Evolutionary conservation across 2,888 invertebrate genomes (phyloP).

Genomic region (Epistrophe grossulariae): DNA sequence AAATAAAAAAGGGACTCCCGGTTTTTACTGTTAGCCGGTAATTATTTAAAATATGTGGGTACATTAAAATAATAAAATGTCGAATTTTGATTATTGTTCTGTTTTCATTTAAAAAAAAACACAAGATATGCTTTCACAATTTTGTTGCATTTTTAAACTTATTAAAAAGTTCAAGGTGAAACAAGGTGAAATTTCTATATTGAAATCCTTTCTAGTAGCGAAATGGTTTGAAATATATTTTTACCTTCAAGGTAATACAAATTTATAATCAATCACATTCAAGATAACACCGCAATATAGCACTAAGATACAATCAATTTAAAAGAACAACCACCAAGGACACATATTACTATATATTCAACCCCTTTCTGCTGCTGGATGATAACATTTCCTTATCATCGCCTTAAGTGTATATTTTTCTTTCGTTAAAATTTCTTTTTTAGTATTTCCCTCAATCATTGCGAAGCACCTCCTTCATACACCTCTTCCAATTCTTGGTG

Average conservation of each 20-base stretch:
- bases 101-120: too few species aligned
- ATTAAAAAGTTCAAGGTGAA: too few species aligned
- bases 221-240: neutral
- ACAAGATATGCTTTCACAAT: too few species aligned
- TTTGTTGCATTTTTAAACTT: too few species aligned
- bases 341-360: neutral
- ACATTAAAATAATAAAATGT: too few species aligned
- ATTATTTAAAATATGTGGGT: too few species aligned
- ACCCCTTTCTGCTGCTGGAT: neutral
- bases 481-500: slow-evolving; percentile 12
- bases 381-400: slow-evolving; percentile 2
- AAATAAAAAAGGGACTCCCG: too few species aligned
- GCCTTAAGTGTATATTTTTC: neutral
- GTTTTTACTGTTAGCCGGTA: too few species aligned
- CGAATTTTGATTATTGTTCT: too few species aligned
- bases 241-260: neutral
- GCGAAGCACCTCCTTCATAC: neutral
- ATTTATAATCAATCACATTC: neutral
- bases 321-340: neutral
- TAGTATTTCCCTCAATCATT: neutral
- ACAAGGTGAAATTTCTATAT: too few species aligned
- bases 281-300: neutral
- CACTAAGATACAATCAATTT: slow-evolving; percentile 4
- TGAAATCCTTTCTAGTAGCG: too few species aligned
- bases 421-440: neutral